Base-by-base conservation (phyloP, 2,888 invertebrate genomes). In the Pristionchus fissidentatus region DNA sequence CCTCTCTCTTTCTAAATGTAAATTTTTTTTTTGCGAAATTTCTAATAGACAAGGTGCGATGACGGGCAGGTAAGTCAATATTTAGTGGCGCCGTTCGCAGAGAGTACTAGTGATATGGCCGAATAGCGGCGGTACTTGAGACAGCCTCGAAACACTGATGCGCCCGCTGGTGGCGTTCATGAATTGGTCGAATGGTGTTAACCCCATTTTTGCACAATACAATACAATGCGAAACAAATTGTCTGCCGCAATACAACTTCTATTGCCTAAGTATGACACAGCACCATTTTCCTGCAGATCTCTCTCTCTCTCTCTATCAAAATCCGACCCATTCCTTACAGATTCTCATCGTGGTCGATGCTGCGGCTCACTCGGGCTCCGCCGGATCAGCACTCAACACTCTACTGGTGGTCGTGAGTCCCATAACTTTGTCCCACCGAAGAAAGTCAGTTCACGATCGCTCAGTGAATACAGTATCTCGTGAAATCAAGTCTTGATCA, bases 311-410 rank as follows among this genome's bases (percentile, higher is more conserved):
- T 15, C 10, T 49, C 19, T 49, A 49, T 15, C 19, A 49, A 19
- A 49, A 49, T 49, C 10, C 49, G 49, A 49, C 19, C 10, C 10
- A 15, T 49, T 49, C 10, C 46, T n/a, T 29, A 2, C 86, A 87
- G 70, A 41, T 88, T 32, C 35, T 89, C 1, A 85, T 87, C 8
- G 85, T 87, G 0, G 88, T 87, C 52, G 89, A 89, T 78, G 86
- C 89, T 19, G 86, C 86, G 22, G 84, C 83, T 32, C 85, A 88
- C 83, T 86, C 86, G 3, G 89, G 89, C 22, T 88, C 88, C 0
- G 94, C 94, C 29, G 94, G 94, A 13, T 94, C 94, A 46, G 93
- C 94, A 1, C 90, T 94, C 77, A 94, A 94, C 90, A 94, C 94
- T 4, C 89, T 94, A 26, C 90, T 94, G 15, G 92, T 93, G 38